These are phyloP conservation scores for Callopanchax toddi DNA, from an alignment of 2,113 vertebrate genomes.

Conservation along the genomic window DNA sequence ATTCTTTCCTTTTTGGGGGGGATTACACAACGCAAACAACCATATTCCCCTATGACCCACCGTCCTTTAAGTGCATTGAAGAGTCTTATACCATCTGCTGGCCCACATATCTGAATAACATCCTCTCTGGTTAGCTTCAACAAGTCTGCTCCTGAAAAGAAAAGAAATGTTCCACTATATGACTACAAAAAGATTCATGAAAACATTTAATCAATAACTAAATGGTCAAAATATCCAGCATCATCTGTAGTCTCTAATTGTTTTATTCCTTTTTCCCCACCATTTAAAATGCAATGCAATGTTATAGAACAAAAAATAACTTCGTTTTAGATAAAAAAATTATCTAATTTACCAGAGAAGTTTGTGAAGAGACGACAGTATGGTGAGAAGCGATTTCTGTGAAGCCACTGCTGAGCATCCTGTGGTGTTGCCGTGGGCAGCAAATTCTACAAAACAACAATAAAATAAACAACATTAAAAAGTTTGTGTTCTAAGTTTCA, in stretches of 20 bases:
- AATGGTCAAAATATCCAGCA: neutral
- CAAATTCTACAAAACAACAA: slow-evolving; percentile 83
- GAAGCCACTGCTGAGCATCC: slow-evolving; percentile 97
- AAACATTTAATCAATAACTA: too few relatives aligned
- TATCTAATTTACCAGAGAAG: slow-evolving; percentile 88
- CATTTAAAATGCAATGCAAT: too few relatives aligned
- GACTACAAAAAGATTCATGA: neutral
- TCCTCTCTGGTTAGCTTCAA: slow-evolving; percentile 96
- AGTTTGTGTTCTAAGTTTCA: too few relatives aligned
- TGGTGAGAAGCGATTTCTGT: slow-evolving; percentile 93
- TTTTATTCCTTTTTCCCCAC: neutral
- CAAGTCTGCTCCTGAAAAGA: slow-evolving; percentile 86
- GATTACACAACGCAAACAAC: neutral
- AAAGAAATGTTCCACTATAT: neutral
- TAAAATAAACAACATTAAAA: neutral
- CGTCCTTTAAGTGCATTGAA: slow-evolving; percentile 95
- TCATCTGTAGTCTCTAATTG: neutral
- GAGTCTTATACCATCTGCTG: slow-evolving; percentile 95
- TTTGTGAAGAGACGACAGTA: slow-evolving; percentile 94
- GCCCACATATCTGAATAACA: slow-evolving; percentile 98
- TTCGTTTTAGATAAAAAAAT: too few relatives aligned
- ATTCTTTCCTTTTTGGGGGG: too few relatives aligned
- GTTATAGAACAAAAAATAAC: too few relatives aligned
- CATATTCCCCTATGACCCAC: slow-evolving; percentile 68
- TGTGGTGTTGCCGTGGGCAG: slow-evolving; percentile 92